Percentiles rank a stretch among this genome's conserved stretches.
phyloP scores from a whole-genome alignment of 2,888 invertebrate species.

The Chrysolina oricalcia region DNA sequence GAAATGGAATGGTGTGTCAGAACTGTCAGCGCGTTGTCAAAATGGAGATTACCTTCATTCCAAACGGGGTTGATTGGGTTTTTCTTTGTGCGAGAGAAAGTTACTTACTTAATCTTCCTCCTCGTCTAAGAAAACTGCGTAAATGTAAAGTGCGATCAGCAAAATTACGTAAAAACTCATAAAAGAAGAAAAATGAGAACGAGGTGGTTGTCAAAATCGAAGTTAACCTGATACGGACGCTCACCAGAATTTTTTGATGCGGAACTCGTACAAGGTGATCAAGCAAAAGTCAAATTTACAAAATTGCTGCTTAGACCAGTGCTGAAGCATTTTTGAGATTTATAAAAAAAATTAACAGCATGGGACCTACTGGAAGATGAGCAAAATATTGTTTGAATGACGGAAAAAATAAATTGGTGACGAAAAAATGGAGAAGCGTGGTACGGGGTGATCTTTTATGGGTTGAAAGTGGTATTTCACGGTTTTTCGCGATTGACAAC shows the following conservation, averaged over 20 bases:
- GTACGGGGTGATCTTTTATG: no score
- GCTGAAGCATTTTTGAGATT: no score
- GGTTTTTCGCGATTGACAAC: no score
- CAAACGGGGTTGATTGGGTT: neutral
- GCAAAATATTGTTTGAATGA: no score
- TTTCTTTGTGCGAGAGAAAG: neutral
- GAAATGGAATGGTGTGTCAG: constrained; percentile 41
- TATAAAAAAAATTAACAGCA: no score
- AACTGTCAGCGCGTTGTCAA: constrained; percentile 45
- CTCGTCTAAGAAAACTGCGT: constrained; percentile 8
- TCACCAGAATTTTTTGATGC: neutral
- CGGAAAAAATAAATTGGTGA: no score
- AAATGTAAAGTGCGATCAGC: constrained; percentile 13
- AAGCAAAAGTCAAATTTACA: neutral
- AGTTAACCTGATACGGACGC: constrained; percentile 11
- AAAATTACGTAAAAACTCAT: constrained; percentile 27
- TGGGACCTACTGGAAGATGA: no score
- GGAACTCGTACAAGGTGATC: neutral
- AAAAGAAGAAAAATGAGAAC: constrained; percentile 16
- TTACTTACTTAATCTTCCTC: constrained; percentile 10
- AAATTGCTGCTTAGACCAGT: no score
- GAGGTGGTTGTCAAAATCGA: constrained; percentile 27
- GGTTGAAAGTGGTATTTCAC: no score
- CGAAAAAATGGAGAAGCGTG: no score
- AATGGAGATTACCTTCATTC: constrained; percentile 49